Conservation (phyloP, 2,113 vertebrate genomes). For the Bettongia penicillata region DNA sequence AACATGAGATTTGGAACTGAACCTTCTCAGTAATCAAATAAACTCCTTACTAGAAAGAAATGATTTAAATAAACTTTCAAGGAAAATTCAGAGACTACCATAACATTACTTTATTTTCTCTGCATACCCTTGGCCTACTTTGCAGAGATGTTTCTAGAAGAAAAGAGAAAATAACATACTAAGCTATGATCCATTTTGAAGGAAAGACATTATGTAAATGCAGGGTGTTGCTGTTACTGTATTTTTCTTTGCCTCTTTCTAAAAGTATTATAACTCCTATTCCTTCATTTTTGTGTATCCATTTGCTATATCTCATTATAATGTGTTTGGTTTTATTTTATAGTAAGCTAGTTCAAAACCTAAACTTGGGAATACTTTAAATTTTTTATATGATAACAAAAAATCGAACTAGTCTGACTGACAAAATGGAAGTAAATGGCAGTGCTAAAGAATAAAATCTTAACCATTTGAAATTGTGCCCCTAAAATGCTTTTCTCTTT, state of each 20-base stretch:
- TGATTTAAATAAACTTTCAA: slow-evolving; percentile 36
- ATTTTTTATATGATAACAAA: neutral
- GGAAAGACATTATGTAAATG: neutral
- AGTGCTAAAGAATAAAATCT: neutral
- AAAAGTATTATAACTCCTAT: neutral
- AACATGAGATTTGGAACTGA: slow-evolving; percentile 15
- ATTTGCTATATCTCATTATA: neutral
- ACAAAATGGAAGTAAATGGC: neutral
- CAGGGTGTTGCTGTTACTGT: neutral
- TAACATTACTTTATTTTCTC: slow-evolving; percentile 22
- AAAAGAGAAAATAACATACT: neutral
- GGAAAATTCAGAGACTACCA: neutral
- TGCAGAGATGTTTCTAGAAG: neutral
- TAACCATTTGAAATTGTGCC: neutral
- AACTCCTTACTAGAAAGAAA: slow-evolving; percentile 1
- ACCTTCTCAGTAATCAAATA: slow-evolving; percentile 29
- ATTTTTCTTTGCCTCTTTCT: neutral
- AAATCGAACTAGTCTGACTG: neutral
- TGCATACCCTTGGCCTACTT: slow-evolving; percentile 11
- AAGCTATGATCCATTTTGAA: slow-evolving; percentile 20
- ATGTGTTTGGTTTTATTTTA: neutral
- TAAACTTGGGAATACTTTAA: neutral
- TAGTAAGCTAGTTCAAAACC: neutral
- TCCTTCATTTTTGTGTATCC: neutral
- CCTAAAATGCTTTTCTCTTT: neutral